These are phyloP conservation scores for Xiphophorus couchianus DNA, from an alignment of 2,113 vertebrate genomes.

Conservation along the genomic window DNA sequence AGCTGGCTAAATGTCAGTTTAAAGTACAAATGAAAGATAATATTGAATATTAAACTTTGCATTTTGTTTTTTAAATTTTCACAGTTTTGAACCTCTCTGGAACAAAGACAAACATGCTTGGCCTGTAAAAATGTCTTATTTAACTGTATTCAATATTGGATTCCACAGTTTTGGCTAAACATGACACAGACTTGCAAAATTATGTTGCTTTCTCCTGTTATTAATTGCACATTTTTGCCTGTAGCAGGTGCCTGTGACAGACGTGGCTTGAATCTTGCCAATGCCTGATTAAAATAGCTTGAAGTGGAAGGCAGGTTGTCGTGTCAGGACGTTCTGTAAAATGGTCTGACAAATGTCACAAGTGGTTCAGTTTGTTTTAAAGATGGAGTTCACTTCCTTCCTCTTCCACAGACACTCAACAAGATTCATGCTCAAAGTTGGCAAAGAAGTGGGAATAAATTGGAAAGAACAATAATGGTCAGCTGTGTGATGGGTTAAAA, in stretches of 20 bases:
- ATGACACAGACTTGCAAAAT: not conserved
- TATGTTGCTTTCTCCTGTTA: not conserved
- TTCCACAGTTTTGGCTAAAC: not conserved
- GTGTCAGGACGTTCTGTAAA: not conserved
- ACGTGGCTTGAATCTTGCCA: not conserved
- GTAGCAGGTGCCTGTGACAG: not conserved
- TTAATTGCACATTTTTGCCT: not conserved
- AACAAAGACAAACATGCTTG: not conserved
- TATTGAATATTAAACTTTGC: not conserved
- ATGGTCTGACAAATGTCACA: not conserved
- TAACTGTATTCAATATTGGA: not conserved
- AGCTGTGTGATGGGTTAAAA: constrained; percentile 7
- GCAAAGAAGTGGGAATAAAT: not conserved
- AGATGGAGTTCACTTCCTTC: constrained; percentile 16
- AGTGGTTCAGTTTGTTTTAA: not conserved
- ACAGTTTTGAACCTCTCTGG: not conserved
- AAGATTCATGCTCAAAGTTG: not conserved
- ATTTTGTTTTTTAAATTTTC: not conserved
- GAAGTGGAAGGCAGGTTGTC: not conserved
- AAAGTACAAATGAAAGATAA: not conserved
- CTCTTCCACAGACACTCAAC: not conserved
- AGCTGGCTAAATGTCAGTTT: not conserved
- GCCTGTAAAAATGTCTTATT: not conserved
- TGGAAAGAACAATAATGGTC: not conserved
- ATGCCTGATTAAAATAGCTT: not conserved